A percentile compares a stretch with the other conserved stretches of the same genome.
Evolutionary conservation across 2,888 invertebrate species (phyloP).

Genomic region (Unio delphinus): DNA sequence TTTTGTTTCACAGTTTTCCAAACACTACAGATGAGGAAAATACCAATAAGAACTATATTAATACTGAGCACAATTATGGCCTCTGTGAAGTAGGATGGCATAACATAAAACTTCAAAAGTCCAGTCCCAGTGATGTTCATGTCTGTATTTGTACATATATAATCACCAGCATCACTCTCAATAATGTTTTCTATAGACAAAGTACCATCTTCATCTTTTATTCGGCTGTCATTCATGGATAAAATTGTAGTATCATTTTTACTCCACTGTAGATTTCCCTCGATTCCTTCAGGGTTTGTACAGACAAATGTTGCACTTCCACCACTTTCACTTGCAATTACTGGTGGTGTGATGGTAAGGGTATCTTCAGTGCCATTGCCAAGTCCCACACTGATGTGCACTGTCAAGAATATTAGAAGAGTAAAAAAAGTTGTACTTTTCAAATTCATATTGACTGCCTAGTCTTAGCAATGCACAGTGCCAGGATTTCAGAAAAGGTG

Average conservation of each 20-base stretch:
- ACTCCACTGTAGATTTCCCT: conserved; percentile 14
- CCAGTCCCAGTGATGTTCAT: conserved; percentile 41
- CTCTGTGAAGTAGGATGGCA: conserved; percentile 51
- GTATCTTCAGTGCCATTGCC: conserved; percentile 8
- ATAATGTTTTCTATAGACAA: conserved; percentile 57
- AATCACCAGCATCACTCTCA: conserved; percentile 60
- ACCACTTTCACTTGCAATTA: conserved; percentile 11
- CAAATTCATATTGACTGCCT: too few relatives aligned
- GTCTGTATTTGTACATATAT: conserved; percentile 49
- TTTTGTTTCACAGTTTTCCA: conserved; percentile 28
- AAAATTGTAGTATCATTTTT: conserved; percentile 18
- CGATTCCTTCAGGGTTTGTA: conserved; percentile 1
- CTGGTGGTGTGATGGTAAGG: conserved; percentile 11
- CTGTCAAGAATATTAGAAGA: too few relatives aligned
- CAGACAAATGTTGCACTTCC: conserved; percentile 17
- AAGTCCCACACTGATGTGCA: too few relatives aligned
- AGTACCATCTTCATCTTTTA: conserved; percentile 28
- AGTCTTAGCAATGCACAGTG: too few relatives aligned
- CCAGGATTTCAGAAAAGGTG: too few relatives aligned
- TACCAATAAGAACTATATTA: conserved; percentile 38
- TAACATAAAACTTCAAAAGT: conserved; percentile 38
- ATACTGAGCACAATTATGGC: conserved; percentile 53
- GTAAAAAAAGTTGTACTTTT: too few relatives aligned
- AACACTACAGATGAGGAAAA: conserved; percentile 47
- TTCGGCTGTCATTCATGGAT: conserved; percentile 4